Evolutionary conservation across 2,113 vertebrate species (phyloP), one percentile per base, ranked within the genome.

Genomic region (Chaetodon auriga): DNA sequence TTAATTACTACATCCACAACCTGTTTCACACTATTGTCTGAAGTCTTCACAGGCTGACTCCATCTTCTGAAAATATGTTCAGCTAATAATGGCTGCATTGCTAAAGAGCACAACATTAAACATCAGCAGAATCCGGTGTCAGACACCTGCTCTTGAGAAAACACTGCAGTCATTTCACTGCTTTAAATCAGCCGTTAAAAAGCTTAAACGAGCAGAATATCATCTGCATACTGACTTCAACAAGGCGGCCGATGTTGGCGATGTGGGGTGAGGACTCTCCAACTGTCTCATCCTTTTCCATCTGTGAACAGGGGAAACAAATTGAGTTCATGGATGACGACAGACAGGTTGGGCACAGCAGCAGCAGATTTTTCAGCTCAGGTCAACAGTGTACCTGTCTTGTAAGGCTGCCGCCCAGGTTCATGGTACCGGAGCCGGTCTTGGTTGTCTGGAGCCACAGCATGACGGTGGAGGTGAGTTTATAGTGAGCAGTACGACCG

Each of bases 401-500:
- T 90, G 98, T 99, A 2, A 99, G 97, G 93, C 98, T 99, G 84
- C 98, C 98, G 4, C 98, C 98, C 0, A 99, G 96, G 95, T 99
- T 99, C 98, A 99, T 99, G 87, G 98, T 99, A 53, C 98, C 98
- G 0, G 98, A 99, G 79, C 97, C 97, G 0, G 96, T 96, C 89
- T 99, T 99, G 66, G 98, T 99, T 83, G 98, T 99, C 90, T 99
- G 98, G 92, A 99, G 97, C 98, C 98, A 99, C 83, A 99, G 95
- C 98, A 99, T 99, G 93, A 99, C 98, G 0, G 98, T 99, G 87
- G 98, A 99, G 93, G 98, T 99, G 95, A 99, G 95, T 95, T 99
- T 99, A 94, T 99, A 99, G 92, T 99, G 98, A 89, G 98, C 98
- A 0, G 96, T 98, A 14, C 98, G 98, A n/a, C 98, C 98, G 0